Conservation (phyloP, 2,888 invertebrate genomes). For the Cyrtodaria siliqua region DNA sequence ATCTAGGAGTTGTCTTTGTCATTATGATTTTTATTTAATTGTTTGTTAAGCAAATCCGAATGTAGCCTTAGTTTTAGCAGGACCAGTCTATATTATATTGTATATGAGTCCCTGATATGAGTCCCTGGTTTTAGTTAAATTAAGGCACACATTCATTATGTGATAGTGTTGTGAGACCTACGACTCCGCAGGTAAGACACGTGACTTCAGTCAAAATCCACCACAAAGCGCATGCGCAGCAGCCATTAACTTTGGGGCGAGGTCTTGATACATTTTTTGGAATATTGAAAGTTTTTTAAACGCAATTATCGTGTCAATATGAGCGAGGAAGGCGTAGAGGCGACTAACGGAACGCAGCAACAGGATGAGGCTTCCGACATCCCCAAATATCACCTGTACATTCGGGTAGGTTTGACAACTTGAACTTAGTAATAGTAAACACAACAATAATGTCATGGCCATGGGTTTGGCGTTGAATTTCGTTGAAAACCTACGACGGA, state of each 20-base stretch:
- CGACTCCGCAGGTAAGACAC: neutral
- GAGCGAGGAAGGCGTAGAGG: constrained; percentile 55
- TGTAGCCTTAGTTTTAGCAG: too few species aligned
- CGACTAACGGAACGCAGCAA: constrained; percentile 42
- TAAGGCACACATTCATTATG: too few species aligned
- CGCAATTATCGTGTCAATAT: constrained; percentile 20
- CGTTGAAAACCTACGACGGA: too few species aligned
- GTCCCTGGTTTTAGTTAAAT: too few species aligned
- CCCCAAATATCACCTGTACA: constrained; percentile 56
- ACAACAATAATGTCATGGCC: too few species aligned
- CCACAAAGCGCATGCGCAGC: constrained; percentile 55
- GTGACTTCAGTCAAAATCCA: constrained; percentile 17
- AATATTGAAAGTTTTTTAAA: neutral
- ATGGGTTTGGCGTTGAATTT: too few species aligned
- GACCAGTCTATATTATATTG: too few species aligned
- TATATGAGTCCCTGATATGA: too few species aligned
- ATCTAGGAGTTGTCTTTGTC: too few species aligned
- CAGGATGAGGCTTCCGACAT: constrained; percentile 35
- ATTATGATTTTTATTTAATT: too few species aligned
- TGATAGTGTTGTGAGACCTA: neutral
- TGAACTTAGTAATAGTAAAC: too few species aligned
- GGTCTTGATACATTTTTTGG: constrained; percentile 15
- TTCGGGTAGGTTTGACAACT: constrained; percentile 50
- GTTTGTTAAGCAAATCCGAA: too few species aligned
- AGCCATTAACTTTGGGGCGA: constrained; percentile 63